Base-by-base conservation (phyloP, 1,140 invertebrate species). In the Orussus abietinus region DNA sequence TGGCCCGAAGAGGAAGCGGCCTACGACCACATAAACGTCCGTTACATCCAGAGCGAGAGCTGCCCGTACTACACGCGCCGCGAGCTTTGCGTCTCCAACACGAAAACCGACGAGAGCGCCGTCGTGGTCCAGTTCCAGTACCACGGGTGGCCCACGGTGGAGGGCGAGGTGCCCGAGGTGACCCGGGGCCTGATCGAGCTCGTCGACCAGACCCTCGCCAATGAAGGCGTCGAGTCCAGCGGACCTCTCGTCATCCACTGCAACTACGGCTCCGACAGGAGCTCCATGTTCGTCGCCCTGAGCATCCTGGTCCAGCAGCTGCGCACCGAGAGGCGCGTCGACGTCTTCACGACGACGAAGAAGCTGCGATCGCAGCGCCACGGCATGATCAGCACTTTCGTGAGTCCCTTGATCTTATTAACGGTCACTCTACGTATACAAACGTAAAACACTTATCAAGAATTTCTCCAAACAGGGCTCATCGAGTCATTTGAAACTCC, bases 1-100 rank as follows among this genome's bases (percentile, higher is more conserved):
- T 96, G 92, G 92, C 89, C 92, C 25, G 89, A 92, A 57, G 88
- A 92, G 62, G 88, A 90, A 55, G 77, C 79, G 26, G 77, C 77
- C 35, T 88, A 89, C 61, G 89, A 92, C 50, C 83, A 90, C 67
- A 88, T 93, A 61, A 79, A 79, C 42, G 87, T 94, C 7, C 84
- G 88, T 64, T 89, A 92, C 57, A 83, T 90, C 54, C 85, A 88
- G 56, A 88, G 86, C 64, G 88, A 92, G 68, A 90, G 84, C 52
- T 88, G 86, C 66, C 88, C 88, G 0, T 90, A 89, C 64, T 92
- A 90, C 59, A 90, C 88, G 11, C 75, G 85, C 26, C 76, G 90
- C 29, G 88, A 91, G 68, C 85, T 93, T 66, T 80, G 80, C 46
- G 79, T 93, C 28, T 85, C 83, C 29, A 90, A 90, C 55, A 85